These are phyloP conservation scores for Chelonoidis abingdonii DNA, from an alignment of 2,113 vertebrate species.

Conservation along the genomic window DNA sequence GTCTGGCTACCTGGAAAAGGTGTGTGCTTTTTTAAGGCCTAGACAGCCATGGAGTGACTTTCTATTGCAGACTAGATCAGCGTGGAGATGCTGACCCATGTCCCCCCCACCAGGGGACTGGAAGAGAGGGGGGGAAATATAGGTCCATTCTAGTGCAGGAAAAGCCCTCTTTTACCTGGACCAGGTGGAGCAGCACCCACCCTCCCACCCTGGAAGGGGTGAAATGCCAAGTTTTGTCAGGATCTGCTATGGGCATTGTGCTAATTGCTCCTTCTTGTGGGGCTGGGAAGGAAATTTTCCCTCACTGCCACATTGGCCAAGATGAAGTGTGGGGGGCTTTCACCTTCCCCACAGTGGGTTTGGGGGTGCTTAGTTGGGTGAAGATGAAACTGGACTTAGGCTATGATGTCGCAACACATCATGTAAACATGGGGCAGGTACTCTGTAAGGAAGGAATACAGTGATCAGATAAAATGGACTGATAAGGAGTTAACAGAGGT, in stretches of 20 bases:
- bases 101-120: neutral
- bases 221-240: neutral
- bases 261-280: neutral
- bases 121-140: no score
- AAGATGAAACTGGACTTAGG: neutral
- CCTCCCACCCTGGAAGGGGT: neutral
- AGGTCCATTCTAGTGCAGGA: neutral
- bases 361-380: neutral
- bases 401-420: neutral
- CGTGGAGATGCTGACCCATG: neutral
- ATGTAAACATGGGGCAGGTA: neutral
- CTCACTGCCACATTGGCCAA: neutral
- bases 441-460: neutral
- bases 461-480: neutral
- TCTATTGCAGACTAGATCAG: neutral
- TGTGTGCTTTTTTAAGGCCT: neutral
- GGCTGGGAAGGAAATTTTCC: neutral
- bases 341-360: neutral
- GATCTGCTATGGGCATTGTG: neutral
- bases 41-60: neutral
- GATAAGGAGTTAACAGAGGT: neutral
- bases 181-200: neutral
- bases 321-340: neutral
- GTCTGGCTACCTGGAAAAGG: neutral
- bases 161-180: neutral